Evolutionary conservation across 2,797 vertebrate genomes (phyloP), one percentile per base, ranked within the genome.

Genomic region (Sebastes oblongus): DNA sequence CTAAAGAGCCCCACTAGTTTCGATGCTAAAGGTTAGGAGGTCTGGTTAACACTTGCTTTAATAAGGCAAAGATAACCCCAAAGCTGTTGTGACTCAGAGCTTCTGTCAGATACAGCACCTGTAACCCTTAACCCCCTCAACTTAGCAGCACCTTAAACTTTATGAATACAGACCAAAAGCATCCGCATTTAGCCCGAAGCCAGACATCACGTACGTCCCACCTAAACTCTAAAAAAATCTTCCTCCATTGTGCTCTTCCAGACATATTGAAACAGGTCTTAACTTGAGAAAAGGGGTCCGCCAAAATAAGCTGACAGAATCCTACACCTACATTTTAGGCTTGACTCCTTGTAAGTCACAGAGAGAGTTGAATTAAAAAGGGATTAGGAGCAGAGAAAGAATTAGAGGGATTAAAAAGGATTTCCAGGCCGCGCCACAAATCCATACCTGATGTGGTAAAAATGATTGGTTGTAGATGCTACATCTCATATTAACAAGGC

Each of bases 281-380:
- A 66, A 75, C 78, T 29, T 72, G 42, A 77, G 72, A 82, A 87
- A 72, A 71, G 13, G 11, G 62, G 22, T 82, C 77, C 20, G 27
- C 56, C 66, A 65, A 59, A 86, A 46, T 82, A 86, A 80, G 66
- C 61, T 73, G 76, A 88, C 81, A 61, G 59, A 84, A 84, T 85
- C 58, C 72, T 58, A 30, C 12, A 46, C 70, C 34, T 67, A 71
- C 52, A 73, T 85, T 84, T 86, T 61, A 66, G 77, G 67, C 62
- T 60, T 66, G 79, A 78, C 81, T 89, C 79, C 75, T 88, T 77
- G 78, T 82, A 85, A 89, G 27, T 90, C 84, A 80, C 78, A 67
- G 75, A 84, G 77, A 85, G 86, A 89, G 85, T 80, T 86, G 77
- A 90, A 92, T 90, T 90, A 88, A 88, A 91, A 88, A 90, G 78